Base-by-base conservation (phyloP, 1,140 invertebrate species). In the Diploscapter pachys region DNA sequence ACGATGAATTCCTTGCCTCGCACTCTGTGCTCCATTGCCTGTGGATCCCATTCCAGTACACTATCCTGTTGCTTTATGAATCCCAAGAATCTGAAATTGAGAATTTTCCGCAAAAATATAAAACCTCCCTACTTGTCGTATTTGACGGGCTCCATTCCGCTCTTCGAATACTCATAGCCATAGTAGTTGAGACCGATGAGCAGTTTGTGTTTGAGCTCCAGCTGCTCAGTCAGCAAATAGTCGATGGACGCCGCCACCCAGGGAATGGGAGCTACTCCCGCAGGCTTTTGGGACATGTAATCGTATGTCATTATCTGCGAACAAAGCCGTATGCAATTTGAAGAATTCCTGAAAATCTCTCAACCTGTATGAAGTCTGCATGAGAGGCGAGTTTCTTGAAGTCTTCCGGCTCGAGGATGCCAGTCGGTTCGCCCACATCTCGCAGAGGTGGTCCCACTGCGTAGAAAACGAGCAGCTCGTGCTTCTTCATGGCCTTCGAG, bases 261-360 rank as follows among this genome's bases (percentile, higher is more conserved):
- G 52, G 64, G 68, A n/a, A 63, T 62, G 6, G 70, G 61, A 77
- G 70, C 72, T 6, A 67, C 73, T 6, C 55, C 73, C 31, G 73
- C 63, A 0, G 73, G 55, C 9, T 64, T 61, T 8, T 77, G 50
- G 54, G 56, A 72, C 4, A n/a, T 70, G 61, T 71, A 81, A 56
- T 82, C 81, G 65, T 82, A 82, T 2, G 81, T 82, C 81, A 82
- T 82, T 0, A 82, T 77, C 65, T 62, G 13, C 11, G 48, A 57
- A 59, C 3, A 31, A 31, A 71, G 4, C n/a, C 11, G 49, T 5
- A 8, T 72, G 5, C 4, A 65, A 52, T 72, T 52, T 13, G 66
- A 52, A 50, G 66, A 31, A 8, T 13, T 9, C 9, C 48, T 55
- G 48, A 0, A 75, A 74, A 71, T 56, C 52, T 75, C 52, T 31